phyloP scores from a whole-genome alignment of 2,888 invertebrate genomes.

The Eupithecia vulgata region DNA sequence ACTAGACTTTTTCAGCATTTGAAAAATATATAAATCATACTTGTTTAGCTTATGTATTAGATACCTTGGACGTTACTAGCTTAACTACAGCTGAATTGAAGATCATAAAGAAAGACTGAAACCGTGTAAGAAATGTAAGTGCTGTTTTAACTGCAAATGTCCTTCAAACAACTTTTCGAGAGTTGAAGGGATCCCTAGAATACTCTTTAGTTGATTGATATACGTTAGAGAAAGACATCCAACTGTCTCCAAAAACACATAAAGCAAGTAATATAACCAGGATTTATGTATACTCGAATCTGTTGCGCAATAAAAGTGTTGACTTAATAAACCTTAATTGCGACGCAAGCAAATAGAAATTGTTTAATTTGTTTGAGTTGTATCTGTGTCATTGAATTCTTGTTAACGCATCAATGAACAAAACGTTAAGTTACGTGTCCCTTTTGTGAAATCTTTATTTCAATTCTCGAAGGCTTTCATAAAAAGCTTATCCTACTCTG shows the following conservation, averaged over 20 bases:
- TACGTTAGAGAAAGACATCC: slow-evolving; percentile 31
- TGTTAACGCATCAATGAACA: slow-evolving; percentile 46
- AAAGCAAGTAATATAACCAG: slow-evolving; percentile 35
- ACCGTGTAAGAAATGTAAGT: background rate
- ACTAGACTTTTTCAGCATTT: slow-evolving; percentile 19
- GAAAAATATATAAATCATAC: background rate
- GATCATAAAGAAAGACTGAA: background rate
- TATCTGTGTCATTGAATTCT: slow-evolving; percentile 48
- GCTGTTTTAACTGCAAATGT: background rate
- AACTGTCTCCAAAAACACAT: slow-evolving; percentile 34
- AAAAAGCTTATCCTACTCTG: slow-evolving; percentile 45
- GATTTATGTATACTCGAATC: slow-evolving; percentile 41
- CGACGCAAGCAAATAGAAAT: slow-evolving; percentile 43
- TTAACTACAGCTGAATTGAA: slow-evolving; percentile 8
- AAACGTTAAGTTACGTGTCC: slow-evolving; percentile 36
- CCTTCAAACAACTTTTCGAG: slow-evolving; percentile 21
- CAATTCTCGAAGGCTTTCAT: slow-evolving; percentile 33
- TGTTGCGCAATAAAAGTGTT: slow-evolving; percentile 48
- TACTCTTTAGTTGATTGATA: slow-evolving; percentile 13
- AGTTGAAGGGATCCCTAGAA: slow-evolving; percentile 6
- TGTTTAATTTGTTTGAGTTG: slow-evolving; percentile 42
- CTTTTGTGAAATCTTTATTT: slow-evolving; percentile 35
- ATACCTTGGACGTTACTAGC: slow-evolving; percentile 5
- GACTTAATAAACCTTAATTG: slow-evolving; percentile 46
- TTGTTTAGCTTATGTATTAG: background rate